Percentiles rank a stretch among this genome's conserved stretches.
Evolutionary conservation across 2,113 vertebrate species (phyloP).

Genomic region (Vimba vimba): DNA sequence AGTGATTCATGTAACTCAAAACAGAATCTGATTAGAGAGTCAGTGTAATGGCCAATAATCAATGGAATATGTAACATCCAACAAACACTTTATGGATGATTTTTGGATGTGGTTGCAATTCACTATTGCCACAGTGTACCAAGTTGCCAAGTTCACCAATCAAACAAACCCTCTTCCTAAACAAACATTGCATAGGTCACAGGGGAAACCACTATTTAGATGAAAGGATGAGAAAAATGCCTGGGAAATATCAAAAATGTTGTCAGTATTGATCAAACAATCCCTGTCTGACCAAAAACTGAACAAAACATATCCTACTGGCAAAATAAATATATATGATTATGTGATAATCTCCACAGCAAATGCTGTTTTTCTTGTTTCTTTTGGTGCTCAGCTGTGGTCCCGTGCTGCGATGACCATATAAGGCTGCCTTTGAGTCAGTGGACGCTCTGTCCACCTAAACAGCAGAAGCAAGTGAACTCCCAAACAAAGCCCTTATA

Average conservation of each 20-base stretch:
- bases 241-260: neutral
- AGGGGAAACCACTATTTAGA: conserved; percentile 4
- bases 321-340: conserved; percentile 10
- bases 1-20: neutral
- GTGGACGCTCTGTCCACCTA: conserved; percentile 77
- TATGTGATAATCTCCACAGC: conserved; percentile 16
- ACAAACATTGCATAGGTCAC: conserved; percentile 15
- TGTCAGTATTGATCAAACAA: neutral
- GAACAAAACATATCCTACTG: neutral
- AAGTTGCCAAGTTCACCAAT: neutral
- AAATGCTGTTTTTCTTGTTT: conserved; percentile 32
- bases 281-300: neutral
- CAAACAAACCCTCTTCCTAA: neutral
- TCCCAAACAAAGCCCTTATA: conserved; percentile 98
- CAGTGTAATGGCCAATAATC: no score
- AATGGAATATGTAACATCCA: neutral
- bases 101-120: conserved; percentile 53
- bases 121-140: neutral
- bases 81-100: neutral
- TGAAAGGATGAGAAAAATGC: neutral
- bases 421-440: conserved; percentile 89
- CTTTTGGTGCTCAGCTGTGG: conserved; percentile 40
- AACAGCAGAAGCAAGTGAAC: conserved; percentile 88
- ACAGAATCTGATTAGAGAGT: neutral
- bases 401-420: conserved; percentile 84